phyloP scores from a whole-genome alignment of 2,797 vertebrate genomes.

The Sitta carolinensis region DNA sequence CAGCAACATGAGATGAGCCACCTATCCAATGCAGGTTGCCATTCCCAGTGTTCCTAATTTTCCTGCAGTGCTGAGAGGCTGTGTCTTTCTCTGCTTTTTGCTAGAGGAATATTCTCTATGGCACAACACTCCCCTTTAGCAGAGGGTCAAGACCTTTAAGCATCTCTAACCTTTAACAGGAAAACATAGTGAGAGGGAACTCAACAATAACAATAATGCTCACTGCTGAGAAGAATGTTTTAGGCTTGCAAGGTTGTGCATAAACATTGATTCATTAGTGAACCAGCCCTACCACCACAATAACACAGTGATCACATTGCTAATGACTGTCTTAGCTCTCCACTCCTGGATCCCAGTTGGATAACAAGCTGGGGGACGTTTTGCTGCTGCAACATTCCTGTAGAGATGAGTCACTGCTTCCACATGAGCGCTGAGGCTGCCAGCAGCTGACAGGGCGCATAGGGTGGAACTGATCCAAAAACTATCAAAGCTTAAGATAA shows the following conservation, averaged over 20 bases:
- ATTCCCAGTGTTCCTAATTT: not conserved
- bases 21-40: not conserved
- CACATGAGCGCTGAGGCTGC: not conserved
- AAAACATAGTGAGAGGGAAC: not conserved
- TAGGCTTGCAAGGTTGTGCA: not conserved
- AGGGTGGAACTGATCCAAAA: constrained; percentile 10
- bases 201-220: not conserved
- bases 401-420: constrained; percentile 31
- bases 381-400: not conserved
- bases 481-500: not conserved
- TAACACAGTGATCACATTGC: not conserved
- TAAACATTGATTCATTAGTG: constrained; percentile 2
- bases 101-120: not conserved
- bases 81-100: not conserved
- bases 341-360: not conserved
- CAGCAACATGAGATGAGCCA: not conserved
- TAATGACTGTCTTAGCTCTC: constrained; percentile 8
- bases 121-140: not conserved
- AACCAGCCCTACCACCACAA: constrained; percentile 13
- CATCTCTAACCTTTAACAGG: not conserved
- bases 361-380: not conserved
- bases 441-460: accelerated
- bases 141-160: not conserved
- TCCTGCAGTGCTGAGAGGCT: not conserved
- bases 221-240: not conserved